Conservation (phyloP, 2,113 vertebrate genomes). For the Pelvicachromis taeniatus region DNA sequence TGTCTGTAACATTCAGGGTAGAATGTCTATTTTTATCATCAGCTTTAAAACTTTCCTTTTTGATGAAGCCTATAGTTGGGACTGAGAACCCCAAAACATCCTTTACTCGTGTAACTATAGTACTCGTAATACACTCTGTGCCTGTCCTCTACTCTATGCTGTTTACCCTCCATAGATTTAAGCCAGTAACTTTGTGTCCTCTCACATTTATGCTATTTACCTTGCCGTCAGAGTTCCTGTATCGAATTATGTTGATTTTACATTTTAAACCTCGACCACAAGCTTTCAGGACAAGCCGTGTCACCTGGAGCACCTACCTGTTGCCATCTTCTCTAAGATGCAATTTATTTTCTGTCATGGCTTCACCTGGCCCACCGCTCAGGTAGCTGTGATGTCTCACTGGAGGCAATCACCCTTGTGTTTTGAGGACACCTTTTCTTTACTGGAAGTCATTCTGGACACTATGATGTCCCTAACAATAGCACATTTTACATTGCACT, state of each 20-base stretch:
- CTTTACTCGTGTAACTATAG: neutral
- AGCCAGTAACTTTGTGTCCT: neutral
- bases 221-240: neutral
- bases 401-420: neutral
- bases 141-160: neutral
- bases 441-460: neutral
- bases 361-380: neutral
- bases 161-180: neutral
- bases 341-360: neutral
- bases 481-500: neutral
- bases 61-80: neutral
- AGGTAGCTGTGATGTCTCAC: neutral
- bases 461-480: neutral
- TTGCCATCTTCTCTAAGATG: neutral
- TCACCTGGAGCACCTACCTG: neutral
- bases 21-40: neutral
- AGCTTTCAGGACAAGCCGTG: neutral
- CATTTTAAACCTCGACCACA: neutral
- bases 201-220: neutral
- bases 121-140: neutral
- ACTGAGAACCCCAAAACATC: neutral
- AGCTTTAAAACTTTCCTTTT: fast-evolving
- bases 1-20: neutral
- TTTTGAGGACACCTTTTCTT: neutral
- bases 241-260: neutral